phyloP scores from a whole-genome alignment of 2,888 invertebrate genomes.

The Pecten maximus region DNA sequence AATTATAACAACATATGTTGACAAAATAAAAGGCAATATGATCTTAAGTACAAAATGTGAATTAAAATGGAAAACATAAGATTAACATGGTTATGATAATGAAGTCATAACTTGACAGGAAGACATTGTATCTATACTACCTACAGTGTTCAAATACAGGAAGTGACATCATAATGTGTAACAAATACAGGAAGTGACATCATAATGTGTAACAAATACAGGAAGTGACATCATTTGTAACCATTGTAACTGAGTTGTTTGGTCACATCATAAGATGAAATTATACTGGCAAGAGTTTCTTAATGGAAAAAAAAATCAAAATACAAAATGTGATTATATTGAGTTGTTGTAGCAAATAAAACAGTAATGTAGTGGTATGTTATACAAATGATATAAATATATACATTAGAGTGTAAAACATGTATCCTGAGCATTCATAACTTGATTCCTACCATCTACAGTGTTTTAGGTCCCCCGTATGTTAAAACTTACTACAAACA shows the following conservation, averaged over 20 bases:
- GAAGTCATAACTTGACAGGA: neutral
- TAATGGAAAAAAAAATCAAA: neutral
- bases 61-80: neutral
- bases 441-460: neutral
- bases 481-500: too few species aligned
- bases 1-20: conserved; percentile 23
- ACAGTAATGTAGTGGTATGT: neutral
- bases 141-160: neutral
- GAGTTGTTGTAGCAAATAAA: neutral
- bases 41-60: neutral
- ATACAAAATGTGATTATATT: neutral
- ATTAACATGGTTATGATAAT: neutral
- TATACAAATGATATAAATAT: neutral
- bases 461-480: too few species aligned
- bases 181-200: conserved; percentile 4
- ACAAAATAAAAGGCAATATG: neutral
- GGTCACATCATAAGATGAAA: neutral
- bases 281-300: conserved; percentile 28
- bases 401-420: neutral
- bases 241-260: neutral
- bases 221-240: neutral
- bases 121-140: neutral
- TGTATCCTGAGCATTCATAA: neutral
- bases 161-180: neutral
- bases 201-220: too few species aligned